phyloP scores from a whole-genome alignment of 2,113 vertebrate genomes.

The Phylloscopus trochiloides region DNA sequence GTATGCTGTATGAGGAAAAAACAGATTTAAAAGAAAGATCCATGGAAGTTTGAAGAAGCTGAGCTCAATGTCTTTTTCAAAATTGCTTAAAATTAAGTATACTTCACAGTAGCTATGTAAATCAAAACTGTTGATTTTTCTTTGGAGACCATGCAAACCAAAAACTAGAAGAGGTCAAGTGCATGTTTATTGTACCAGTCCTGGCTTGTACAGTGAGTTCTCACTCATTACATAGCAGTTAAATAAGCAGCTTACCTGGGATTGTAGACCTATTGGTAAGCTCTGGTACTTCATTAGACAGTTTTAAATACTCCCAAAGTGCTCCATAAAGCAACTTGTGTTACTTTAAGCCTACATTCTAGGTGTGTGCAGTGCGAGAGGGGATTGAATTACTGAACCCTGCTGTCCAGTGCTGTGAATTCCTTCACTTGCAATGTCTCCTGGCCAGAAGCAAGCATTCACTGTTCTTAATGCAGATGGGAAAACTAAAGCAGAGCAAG shows the following conservation, averaged over 20 bases:
- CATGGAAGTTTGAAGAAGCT: background rate
- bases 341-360: background rate
- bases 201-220: background rate
- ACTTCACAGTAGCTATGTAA: background rate
- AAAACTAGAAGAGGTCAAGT: background rate
- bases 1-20: background rate
- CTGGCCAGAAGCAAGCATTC: background rate
- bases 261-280: background rate
- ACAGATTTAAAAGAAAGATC: background rate
- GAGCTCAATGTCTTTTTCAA: background rate
- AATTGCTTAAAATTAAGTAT: background rate
- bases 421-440: background rate
- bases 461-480: background rate
- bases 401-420: background rate
- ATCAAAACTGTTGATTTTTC: background rate
- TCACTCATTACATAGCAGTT: background rate
- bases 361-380: background rate
- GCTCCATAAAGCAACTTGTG: background rate
- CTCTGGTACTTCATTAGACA: background rate
- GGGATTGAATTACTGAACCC: background rate
- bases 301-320: background rate
- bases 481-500: background rate
- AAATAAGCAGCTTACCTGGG: background rate
- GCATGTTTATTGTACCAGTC: background rate
- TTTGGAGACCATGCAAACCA: background rate